Evolutionary conservation across 2,888 invertebrate species (phyloP).

Genomic region (Stenotaenia linearis): DNA sequence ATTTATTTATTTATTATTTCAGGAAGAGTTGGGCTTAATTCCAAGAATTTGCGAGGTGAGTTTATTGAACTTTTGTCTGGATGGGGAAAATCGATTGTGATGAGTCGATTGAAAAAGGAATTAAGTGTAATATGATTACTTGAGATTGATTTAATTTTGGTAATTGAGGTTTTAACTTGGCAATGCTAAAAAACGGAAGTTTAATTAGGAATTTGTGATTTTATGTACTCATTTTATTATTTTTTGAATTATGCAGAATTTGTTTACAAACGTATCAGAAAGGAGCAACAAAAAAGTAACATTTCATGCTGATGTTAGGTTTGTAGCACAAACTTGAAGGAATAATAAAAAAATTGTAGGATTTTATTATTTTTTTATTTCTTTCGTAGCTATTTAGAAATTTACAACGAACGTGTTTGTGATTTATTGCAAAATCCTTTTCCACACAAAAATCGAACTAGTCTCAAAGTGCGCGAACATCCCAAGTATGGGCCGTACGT

Average conservation of each 20-base stretch:
- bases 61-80: slow-evolving; percentile 12
- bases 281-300: slow-evolving; percentile 41
- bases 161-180: not conserved
- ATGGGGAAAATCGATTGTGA: slow-evolving; percentile 6
- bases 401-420: slow-evolving; percentile 62
- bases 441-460: slow-evolving; percentile 45
- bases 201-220: not conserved
- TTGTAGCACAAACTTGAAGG: no score
- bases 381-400: slow-evolving; percentile 51
- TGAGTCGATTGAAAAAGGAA: not conserved
- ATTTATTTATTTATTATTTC: slow-evolving; percentile 36
- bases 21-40: slow-evolving; percentile 49
- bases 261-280: slow-evolving; percentile 45
- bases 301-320: slow-evolving; percentile 46
- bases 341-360: no score
- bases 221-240: not conserved
- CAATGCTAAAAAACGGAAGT: not conserved
- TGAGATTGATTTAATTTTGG: not conserved
- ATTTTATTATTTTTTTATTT: not conserved
- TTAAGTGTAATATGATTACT: not conserved
- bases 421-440: slow-evolving; percentile 55
- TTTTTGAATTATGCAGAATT: slow-evolving; percentile 40
- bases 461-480: slow-evolving; percentile 68
- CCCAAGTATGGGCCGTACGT: slow-evolving; percentile 72
- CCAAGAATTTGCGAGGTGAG: slow-evolving; percentile 49